phyloP scores from a whole-genome alignment of 2,888 invertebrate genomes.

The Eucriotettix oculatus region DNA sequence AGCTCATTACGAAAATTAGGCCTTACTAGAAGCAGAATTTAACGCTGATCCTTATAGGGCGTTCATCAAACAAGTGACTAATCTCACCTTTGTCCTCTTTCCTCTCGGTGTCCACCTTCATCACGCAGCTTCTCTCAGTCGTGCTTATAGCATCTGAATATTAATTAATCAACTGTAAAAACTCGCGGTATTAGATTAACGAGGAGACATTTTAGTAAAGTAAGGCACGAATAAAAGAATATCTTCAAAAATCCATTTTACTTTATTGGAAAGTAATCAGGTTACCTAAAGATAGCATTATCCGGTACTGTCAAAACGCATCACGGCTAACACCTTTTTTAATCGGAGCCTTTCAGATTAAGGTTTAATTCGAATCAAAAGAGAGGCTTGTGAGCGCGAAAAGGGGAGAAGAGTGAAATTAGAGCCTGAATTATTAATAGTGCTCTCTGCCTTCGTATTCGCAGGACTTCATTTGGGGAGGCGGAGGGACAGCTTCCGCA shows the following conservation, averaged over 20 bases:
- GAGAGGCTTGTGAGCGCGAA: not conserved
- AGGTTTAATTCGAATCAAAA: slow-evolving; percentile 2
- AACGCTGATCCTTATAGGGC: too few relatives aligned
- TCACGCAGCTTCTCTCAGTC: too few relatives aligned
- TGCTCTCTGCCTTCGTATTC: too few relatives aligned
- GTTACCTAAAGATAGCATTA: not conserved
- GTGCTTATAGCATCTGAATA: not conserved
- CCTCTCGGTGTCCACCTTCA: too few relatives aligned
- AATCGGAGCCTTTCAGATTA: not conserved
- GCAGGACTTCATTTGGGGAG: not conserved
- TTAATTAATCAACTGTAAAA: not conserved
- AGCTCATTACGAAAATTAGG: not conserved
- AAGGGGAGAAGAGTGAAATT: not conserved
- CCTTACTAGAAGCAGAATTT: not conserved
- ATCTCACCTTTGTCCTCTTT: too few relatives aligned
- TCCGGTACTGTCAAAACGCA: slow-evolving; percentile 1
- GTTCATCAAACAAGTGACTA: too few relatives aligned
- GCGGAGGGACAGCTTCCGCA: too few relatives aligned
- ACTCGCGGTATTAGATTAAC: not conserved
- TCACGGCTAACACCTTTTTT: slow-evolving; percentile 1
- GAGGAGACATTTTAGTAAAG: not conserved
- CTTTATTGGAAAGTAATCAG: slow-evolving; percentile 1
- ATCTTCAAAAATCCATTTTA: slow-evolving; percentile 1
- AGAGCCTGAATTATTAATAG: not conserved
- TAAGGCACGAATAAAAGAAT: not conserved